These are phyloP conservation scores for Ptilonorhynchus violaceus DNA, from an alignment of 2,113 vertebrate genomes.

Conservation along the genomic window DNA sequence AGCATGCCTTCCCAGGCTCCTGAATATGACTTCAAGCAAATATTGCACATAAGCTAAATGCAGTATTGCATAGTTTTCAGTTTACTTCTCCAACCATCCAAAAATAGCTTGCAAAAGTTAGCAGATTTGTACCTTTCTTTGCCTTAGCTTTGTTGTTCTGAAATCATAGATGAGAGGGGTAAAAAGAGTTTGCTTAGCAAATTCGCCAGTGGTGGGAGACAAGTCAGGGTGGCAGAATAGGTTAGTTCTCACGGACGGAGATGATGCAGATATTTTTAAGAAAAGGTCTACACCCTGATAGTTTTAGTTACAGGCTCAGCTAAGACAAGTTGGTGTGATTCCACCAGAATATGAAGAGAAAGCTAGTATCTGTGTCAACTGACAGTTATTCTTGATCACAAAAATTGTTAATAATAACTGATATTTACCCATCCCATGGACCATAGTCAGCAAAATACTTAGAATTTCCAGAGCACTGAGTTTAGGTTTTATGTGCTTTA, in stretches of 20 bases:
- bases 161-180: background rate
- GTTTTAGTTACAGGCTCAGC: background rate
- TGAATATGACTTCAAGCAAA: background rate
- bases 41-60: background rate
- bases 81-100: background rate
- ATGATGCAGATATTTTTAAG: background rate
- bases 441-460: background rate
- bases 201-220: background rate
- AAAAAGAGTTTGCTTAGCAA: background rate
- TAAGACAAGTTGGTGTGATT: background rate
- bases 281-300: background rate
- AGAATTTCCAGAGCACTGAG: background rate
- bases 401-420: background rate
- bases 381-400: background rate
- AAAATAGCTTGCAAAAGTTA: background rate
- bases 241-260: background rate
- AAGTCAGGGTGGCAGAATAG: background rate
- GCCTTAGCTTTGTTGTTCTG: background rate
- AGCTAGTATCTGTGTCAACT: background rate
- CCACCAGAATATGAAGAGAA: background rate
- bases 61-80: rapidly evolving
- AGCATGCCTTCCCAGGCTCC: background rate
- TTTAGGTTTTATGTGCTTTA: background rate
- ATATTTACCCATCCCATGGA: background rate
- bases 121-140: background rate